A percentile compares a stretch with the other conserved stretches of the same genome.
Conservation (phyloP, 2,113 vertebrate genomes). For the Micromys minutus region DNA sequence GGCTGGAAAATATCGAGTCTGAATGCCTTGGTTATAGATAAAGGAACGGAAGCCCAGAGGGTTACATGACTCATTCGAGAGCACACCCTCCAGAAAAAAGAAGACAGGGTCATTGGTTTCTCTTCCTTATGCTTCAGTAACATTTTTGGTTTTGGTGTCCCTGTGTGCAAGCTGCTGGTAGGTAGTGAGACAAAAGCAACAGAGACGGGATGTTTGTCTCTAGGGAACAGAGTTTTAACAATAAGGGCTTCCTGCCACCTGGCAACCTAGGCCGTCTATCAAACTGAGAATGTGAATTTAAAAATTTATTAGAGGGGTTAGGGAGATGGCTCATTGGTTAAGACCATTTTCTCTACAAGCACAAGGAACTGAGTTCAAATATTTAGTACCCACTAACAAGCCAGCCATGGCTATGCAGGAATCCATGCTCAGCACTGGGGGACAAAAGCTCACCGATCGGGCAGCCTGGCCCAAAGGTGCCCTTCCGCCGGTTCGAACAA, state of each 20-base stretch:
- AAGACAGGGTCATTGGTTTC: background rate
- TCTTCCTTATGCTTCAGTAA: background rate
- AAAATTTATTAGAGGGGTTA: background rate
- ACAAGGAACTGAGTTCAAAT: background rate
- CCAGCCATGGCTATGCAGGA: background rate
- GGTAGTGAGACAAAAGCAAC: background rate
- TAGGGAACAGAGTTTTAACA: background rate
- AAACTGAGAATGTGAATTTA: slow-evolving; percentile 32
- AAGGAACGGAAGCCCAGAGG: slow-evolving; percentile 48
- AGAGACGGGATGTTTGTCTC: background rate
- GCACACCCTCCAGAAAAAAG: background rate
- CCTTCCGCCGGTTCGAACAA: background rate
- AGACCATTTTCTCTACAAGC: background rate
- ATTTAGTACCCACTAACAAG: background rate
- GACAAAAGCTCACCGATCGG: background rate
- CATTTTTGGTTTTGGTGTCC: background rate
- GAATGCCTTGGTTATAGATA: slow-evolving; percentile 41
- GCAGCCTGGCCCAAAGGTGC: background rate
- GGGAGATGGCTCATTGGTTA: background rate
- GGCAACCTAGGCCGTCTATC: background rate
- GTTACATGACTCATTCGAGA: background rate
- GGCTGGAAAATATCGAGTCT: slow-evolving; percentile 54
- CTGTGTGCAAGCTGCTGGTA: background rate
- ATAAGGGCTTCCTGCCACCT: background rate
- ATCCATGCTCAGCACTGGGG: too few relatives aligned